Percentiles rank a stretch among this genome's conserved stretches.
These are phyloP conservation scores for Tupiocoris notatus DNA, from an alignment of 2,888 invertebrate species.

Conservation along the genomic window DNA sequence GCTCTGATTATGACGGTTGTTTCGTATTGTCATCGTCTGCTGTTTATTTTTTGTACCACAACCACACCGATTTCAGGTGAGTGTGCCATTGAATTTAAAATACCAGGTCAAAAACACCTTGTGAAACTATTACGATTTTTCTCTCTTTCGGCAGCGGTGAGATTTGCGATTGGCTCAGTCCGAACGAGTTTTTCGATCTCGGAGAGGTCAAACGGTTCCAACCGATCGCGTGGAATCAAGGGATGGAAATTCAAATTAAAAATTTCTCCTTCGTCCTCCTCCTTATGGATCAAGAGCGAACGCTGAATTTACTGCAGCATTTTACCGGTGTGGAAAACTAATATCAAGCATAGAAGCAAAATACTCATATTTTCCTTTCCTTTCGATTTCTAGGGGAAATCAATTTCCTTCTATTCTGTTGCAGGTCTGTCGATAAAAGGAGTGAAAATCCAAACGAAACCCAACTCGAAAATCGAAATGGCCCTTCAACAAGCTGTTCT, in stretches of 20 bases:
- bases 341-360: no score
- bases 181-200: slow-evolving; percentile 56
- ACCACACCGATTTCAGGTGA: slow-evolving; percentile 55
- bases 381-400: no score
- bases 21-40: slow-evolving; percentile 59
- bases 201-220: slow-evolving; percentile 55
- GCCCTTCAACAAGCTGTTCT: slow-evolving; percentile 43
- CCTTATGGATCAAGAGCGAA: slow-evolving; percentile 59
- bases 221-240: slow-evolving; percentile 60
- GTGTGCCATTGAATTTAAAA: no score
- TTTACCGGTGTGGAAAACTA: no score
- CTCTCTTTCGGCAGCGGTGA: slow-evolving; percentile 54
- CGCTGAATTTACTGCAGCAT: slow-evolving; percentile 58
- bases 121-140: slow-evolving; percentile 26
- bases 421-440: slow-evolving; percentile 38
- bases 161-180: slow-evolving; percentile 59
- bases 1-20: slow-evolving; percentile 55
- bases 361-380: no score
- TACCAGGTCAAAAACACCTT: background rate
- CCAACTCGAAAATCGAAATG: slow-evolving; percentile 39
- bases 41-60: slow-evolving; percentile 58
- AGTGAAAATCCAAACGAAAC: slow-evolving; percentile 36
- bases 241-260: slow-evolving; percentile 56
- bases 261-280: slow-evolving; percentile 53
- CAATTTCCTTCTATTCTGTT: background rate